Conservation (phyloP, 37 sponge, comb jelly and placozoan genomes). For the Spongilla lacustris region DNA sequence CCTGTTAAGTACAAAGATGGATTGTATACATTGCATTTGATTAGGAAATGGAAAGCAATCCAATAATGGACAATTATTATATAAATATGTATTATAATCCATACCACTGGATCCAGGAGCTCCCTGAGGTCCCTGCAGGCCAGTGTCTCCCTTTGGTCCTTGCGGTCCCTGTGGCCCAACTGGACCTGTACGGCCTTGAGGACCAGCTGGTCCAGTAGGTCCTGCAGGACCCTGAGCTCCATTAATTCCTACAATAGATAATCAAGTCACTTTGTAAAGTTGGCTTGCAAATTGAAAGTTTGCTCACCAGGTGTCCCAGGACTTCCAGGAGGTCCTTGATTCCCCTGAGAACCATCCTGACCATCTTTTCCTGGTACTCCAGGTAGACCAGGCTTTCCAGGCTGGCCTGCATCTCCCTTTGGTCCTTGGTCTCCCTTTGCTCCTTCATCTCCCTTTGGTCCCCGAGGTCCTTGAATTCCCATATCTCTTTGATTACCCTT, state of each 20-base stretch:
- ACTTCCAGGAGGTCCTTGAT: constrained; percentile 1
- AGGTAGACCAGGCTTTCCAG: constrained; percentile 33
- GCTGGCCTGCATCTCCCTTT: not conserved
- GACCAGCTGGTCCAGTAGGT: constrained; percentile 39
- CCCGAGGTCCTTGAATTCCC: constrained; percentile 38
- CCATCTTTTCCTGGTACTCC: constrained; percentile 41
- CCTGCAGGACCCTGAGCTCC: constrained; percentile 56
- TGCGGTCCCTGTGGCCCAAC: constrained; percentile 33
- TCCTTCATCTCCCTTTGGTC: constrained; percentile 19
- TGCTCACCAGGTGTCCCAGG: not conserved
- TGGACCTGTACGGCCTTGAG: constrained; percentile 34
- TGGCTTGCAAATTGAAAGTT: not conserved
- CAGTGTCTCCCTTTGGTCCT: constrained; percentile 62
- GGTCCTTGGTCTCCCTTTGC: not conserved
- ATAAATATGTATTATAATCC: too few relatives aligned
- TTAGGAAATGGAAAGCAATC: too few relatives aligned
- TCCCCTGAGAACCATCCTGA: not conserved
- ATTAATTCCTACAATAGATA: not conserved
- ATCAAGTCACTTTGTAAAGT: not conserved
- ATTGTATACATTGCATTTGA: too few relatives aligned
- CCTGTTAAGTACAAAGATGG: too few relatives aligned
- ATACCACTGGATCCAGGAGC: too few relatives aligned
- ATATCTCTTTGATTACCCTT: constrained; percentile 40
- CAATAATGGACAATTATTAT: too few relatives aligned
- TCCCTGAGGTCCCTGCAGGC: too few relatives aligned